Evolutionary conservation across 2,113 vertebrate species (phyloP).

Genomic region (Hypocryptadius cinnamomeus): DNA sequence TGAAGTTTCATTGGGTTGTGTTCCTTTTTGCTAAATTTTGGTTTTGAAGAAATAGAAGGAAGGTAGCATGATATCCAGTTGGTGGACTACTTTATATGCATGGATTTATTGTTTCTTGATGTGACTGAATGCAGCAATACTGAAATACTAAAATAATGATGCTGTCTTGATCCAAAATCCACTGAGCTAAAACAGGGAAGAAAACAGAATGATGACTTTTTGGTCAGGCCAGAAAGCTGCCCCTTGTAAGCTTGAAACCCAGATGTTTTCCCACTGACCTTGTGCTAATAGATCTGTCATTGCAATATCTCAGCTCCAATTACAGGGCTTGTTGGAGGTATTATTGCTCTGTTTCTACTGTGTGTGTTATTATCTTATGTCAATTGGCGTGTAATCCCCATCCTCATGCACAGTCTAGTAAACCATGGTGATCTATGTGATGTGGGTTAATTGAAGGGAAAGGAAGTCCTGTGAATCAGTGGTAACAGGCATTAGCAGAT

Average conservation of each 20-base stretch:
- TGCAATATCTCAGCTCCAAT: not conserved
- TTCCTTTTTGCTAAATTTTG: not conserved
- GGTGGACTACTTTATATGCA: not conserved
- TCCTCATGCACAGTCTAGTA: not conserved
- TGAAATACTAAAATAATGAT: not conserved
- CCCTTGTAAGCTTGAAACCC: not conserved
- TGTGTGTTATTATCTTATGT: not conserved
- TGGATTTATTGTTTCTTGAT: not conserved
- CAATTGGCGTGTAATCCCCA: not conserved
- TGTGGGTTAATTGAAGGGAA: constrained; percentile 22
- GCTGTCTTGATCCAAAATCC: not conserved
- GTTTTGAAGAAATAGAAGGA: not conserved
- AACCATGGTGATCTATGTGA: not conserved
- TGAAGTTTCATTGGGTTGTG: not conserved
- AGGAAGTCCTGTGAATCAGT: not conserved
- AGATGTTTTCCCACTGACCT: not conserved
- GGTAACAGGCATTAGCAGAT: not conserved
- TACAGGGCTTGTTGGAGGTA: not conserved
- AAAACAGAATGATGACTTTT: not conserved
- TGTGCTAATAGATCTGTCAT: not conserved
- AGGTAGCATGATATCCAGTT: not conserved
- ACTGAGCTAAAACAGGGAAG: not conserved
- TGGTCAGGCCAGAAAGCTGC: not conserved
- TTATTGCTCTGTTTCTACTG: not conserved
- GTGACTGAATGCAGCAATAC: not conserved